phyloP scores from a whole-genome alignment of 2,797 vertebrate genomes.

The Gastrophryne carolinensis region DNA sequence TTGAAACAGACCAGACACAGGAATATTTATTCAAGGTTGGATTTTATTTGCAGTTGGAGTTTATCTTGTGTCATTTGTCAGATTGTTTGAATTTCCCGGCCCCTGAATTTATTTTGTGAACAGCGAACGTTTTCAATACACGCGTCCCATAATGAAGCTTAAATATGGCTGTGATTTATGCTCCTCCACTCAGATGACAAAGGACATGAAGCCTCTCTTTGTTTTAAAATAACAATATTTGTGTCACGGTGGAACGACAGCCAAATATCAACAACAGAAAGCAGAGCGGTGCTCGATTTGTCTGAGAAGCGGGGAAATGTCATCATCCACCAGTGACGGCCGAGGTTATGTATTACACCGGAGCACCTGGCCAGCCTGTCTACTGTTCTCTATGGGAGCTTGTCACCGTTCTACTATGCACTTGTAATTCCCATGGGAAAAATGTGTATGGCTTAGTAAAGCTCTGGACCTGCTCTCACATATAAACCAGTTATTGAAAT shows the following conservation, averaged over 20 bases:
- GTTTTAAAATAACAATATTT: conserved; percentile 6
- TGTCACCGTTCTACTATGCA: neutral
- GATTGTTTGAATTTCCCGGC: conserved; percentile 10
- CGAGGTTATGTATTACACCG: neutral
- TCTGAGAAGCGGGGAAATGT: no score
- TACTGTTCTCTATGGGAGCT: neutral
- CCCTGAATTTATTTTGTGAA: conserved; percentile 5
- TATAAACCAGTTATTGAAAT: no score
- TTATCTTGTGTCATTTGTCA: conserved; percentile 22
- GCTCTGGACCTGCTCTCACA: neutral
- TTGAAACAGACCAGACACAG: conserved; percentile 31
- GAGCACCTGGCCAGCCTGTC: neutral
- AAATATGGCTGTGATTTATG: conserved; percentile 29
- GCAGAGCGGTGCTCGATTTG: conserved; percentile 2
- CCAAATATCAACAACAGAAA: conserved; percentile 23
- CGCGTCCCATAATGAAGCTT: neutral
- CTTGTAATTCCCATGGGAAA: conserved; percentile 1
- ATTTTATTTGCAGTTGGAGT: neutral
- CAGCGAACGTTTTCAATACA: neutral
- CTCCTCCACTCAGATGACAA: neutral
- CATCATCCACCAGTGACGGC: no score
- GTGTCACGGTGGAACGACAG: neutral
- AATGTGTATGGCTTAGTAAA: neutral
- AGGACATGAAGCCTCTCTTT: neutral
- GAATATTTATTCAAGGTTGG: conserved; percentile 28